Evolutionary conservation across 2,113 vertebrate genomes (phyloP).

Genomic region (Bucco capensis): DNA sequence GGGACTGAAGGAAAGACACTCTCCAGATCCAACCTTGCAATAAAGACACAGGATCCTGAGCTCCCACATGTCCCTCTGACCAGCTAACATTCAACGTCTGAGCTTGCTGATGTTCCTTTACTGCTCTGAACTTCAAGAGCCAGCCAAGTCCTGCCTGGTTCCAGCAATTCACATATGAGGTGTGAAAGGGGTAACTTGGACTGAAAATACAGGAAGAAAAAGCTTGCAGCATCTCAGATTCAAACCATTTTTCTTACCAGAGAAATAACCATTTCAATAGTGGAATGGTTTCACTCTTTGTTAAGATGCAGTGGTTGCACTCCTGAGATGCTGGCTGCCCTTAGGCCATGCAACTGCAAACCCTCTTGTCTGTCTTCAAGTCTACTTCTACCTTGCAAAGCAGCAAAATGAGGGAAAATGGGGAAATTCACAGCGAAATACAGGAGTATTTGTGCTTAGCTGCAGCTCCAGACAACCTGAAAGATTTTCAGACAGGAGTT

Average conservation of each 20-base stretch:
- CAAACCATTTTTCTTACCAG: not conserved
- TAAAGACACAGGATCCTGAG: not conserved
- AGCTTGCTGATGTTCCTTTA: not conserved
- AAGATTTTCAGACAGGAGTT: not conserved
- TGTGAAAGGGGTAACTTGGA: not conserved
- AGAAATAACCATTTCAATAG: not conserved
- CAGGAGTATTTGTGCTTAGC: not conserved
- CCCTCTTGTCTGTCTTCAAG: not conserved
- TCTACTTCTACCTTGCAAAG: not conserved
- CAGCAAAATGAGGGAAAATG: not conserved
- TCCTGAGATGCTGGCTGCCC: not conserved
- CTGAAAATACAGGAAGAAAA: not conserved
- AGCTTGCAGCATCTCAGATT: not conserved
- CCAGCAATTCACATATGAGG: not conserved
- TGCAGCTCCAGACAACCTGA: not conserved
- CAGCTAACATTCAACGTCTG: not conserved
- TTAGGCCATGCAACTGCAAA: not conserved
- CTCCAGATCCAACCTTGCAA: not conserved
- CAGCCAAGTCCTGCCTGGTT: not conserved
- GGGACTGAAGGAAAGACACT: not conserved
- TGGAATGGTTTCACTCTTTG: not conserved
- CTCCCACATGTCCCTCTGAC: not conserved
- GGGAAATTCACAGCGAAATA: not conserved
- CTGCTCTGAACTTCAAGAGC: not conserved
- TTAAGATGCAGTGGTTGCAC: not conserved